Evolutionary conservation across 2,797 vertebrate genomes (phyloP), one percentile per base, ranked within the genome.

Genomic region (Anas georgica): DNA sequence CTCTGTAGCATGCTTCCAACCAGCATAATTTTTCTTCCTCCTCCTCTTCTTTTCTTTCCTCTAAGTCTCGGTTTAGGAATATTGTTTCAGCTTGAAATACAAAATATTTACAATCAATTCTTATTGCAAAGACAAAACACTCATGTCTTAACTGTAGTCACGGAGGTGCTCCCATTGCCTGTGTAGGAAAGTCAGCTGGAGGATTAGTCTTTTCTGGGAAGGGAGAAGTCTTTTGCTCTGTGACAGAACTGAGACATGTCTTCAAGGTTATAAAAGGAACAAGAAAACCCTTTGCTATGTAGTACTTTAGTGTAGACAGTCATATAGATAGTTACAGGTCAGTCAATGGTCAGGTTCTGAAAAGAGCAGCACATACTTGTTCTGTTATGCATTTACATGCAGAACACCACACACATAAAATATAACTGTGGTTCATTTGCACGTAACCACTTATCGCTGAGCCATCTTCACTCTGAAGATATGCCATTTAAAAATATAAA

Each of bases 1-100:
- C 99, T 69, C 93, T 98, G 50, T 98, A 99, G 96, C 98, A 99
- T 10, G 97, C 97, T 95, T 98, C 98, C 97, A 99, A 97, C 99
- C 99, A 99, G 94, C 97, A 98, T 16, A 99, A 67, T 33, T 98
- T 96, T 76, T 98, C 98, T 83, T 94, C 95, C 14, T 97, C 98
- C 28, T 97, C 98, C 79, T 98, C 98, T 6, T 98, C 98, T 97
- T 76, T 98, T 95, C 94, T 97, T 91, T 97, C 97, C 23, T 98
- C 98, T 77, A 98, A 96, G 48, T 97, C 98, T 93, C 98, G 98
- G 95, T 98, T 99, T 97, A 99, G 98, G 95, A 99, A 98, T 69
- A 99, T 98, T 90, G 98, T 99, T 93, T 98, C 98, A 73, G 99
- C 99, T 99, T 97, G 77, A 94, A 94, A 95, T 64, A 76, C 3